These are phyloP conservation scores for Nymphicus hollandicus DNA, from an alignment of 2,113 vertebrate species.

Conservation along the genomic window DNA sequence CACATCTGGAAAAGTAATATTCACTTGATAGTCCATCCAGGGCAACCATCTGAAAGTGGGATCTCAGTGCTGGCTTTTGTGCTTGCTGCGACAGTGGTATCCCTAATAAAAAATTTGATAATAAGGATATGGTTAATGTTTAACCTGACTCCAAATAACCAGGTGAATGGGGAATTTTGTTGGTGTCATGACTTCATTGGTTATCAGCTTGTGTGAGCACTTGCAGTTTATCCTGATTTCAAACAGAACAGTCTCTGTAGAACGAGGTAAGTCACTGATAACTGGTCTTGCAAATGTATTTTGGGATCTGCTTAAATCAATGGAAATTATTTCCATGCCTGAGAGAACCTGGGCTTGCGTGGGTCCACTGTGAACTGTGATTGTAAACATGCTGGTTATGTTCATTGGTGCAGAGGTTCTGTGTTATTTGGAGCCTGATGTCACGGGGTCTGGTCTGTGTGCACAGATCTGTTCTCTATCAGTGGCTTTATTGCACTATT, in stretches of 20 bases:
- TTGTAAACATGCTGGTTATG: not conserved
- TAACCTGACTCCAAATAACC: not conserved
- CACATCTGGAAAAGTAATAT: not conserved
- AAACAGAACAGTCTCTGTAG: not conserved
- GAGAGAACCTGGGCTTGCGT: not conserved
- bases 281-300: not conserved
- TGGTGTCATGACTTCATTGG: accelerated
- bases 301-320: not conserved
- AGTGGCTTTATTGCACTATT: not conserved
- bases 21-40: not conserved
- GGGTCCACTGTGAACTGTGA: not conserved
- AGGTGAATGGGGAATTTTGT: not conserved
- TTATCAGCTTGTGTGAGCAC: not conserved
- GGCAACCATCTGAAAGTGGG: not conserved
- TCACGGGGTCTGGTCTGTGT: accelerated
- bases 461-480: not conserved
- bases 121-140: not conserved
- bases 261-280: not conserved
- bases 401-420: not conserved
- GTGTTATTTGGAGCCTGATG: not conserved
- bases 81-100: not conserved
- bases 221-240: not conserved
- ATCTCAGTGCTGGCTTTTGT: not conserved
- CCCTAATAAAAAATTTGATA: not conserved
- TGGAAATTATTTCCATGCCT: not conserved